Conservation (phyloP, 2,113 vertebrate genomes). For the Corapipo altera region DNA sequence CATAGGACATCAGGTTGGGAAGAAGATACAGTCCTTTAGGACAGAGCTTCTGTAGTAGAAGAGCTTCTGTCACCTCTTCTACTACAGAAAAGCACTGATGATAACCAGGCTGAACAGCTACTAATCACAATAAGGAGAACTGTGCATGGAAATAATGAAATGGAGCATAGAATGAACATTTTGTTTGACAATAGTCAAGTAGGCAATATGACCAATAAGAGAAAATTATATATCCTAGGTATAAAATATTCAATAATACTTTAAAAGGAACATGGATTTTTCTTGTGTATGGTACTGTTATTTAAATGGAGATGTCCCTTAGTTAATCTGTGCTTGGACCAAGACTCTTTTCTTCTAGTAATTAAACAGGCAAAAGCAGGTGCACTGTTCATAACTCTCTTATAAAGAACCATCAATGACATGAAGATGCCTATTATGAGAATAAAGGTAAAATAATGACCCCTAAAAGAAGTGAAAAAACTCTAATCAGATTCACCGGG, state of each 20-base stretch:
- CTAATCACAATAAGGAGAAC: neutral
- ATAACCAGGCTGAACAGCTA: neutral
- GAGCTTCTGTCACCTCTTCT: neutral
- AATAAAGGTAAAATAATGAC: neutral
- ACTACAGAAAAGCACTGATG: neutral
- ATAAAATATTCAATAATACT: neutral
- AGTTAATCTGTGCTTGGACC: neutral
- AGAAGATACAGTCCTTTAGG: neutral
- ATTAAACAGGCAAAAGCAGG: neutral
- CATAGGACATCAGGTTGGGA: neutral
- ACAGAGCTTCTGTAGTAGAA: fast-evolving
- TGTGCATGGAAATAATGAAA: neutral
- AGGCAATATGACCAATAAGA: neutral
- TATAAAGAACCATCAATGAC: neutral
- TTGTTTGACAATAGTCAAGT: neutral
- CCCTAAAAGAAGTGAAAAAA: neutral
- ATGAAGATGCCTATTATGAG: neutral
- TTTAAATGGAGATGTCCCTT: neutral
- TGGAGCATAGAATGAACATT: neutral
- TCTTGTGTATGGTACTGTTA: neutral
- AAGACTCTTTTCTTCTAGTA: neutral
- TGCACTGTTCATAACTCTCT: neutral
- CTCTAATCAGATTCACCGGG: neutral
- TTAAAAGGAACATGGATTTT: neutral
- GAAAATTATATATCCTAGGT: neutral